Conservation (phyloP, 2,797 vertebrate species). For the Eulemur mongoz region DNA sequence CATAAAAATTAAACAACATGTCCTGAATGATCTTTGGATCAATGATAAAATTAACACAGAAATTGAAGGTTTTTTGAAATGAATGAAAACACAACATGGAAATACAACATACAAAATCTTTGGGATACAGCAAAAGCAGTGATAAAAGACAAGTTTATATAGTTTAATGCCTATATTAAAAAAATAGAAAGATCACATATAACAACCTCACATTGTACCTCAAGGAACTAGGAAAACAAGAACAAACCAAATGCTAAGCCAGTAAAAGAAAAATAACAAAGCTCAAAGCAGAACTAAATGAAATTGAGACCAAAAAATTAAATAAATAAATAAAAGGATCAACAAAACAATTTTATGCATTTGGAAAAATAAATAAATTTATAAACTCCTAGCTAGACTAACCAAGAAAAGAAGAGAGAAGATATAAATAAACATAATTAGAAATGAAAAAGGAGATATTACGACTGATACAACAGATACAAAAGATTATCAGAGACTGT, state of each 20-base stretch:
- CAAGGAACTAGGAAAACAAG: background rate
- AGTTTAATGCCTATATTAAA: background rate
- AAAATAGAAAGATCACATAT: background rate
- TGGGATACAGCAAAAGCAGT: background rate
- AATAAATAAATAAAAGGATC: background rate
- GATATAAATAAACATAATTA: background rate
- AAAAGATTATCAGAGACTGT: background rate
- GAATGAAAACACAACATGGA: background rate
- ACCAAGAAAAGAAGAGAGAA: background rate
- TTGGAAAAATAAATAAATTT: background rate
- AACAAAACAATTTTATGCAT: background rate
- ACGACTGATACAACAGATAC: background rate
- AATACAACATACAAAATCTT: background rate
- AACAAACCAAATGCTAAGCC: background rate
- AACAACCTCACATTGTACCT: background rate
- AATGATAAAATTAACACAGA: background rate
- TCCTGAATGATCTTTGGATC: background rate
- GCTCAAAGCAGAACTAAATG: background rate
- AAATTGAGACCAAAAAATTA: background rate
- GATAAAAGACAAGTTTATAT: background rate
- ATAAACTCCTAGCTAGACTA: background rate
- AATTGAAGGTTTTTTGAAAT: background rate
- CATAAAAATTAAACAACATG: background rate
- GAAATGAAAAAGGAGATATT: background rate
- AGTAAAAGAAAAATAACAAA: background rate